Base-by-base conservation (phyloP, 2,113 vertebrate genomes). In the Takifugu bimaculatus region DNA sequence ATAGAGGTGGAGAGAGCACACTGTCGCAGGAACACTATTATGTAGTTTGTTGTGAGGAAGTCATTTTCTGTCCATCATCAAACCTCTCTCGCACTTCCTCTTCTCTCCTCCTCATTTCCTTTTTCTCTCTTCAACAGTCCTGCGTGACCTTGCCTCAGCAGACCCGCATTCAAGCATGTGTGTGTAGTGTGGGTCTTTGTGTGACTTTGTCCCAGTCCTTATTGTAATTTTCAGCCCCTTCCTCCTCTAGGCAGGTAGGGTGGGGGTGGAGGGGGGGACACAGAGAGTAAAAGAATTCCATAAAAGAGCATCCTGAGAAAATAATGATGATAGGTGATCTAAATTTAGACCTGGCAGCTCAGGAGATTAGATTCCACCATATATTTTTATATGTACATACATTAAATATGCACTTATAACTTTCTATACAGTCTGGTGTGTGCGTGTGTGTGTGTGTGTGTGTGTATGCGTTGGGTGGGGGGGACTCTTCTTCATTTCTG, bases 401-500 rank as follows among this genome's bases (percentile, higher is more conserved):
- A 39, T 11, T 1, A 39, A 39, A 39, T 15, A 14, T 2, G 4
- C 48, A n/a, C 3, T 54, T 35, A 42, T 28, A 67, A 55, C 48
- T 58, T 82, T 61, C 44, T 15, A 45, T 14, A 45, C 5, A 4
- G 13, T 15, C 12, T 15, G 44, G 44, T 13, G 44, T 13, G 12
- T 13, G 44, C 62, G 57, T 72, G 27, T 56, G 1, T 63, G 54
- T 26, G 15, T 66, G 26, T 66, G 57, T 54, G 53, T 13, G 12
- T 13, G 44, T 65, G 57, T 72, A 26, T 57, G 1, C 61, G 54
- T 27, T 13, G 64, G 27, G 64, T 39, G 29, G 29, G 7, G 29
- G 57, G 51, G 53, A 74, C 55, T 43, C 72, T 70, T 71, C 71
- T 79, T 76, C 75, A 74, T 85, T 80, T 88, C 84, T 80, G 75